These are phyloP conservation scores for Tetragnatha versicolor DNA, from an alignment of 1,140 invertebrate genomes.

Conservation along the genomic window DNA sequence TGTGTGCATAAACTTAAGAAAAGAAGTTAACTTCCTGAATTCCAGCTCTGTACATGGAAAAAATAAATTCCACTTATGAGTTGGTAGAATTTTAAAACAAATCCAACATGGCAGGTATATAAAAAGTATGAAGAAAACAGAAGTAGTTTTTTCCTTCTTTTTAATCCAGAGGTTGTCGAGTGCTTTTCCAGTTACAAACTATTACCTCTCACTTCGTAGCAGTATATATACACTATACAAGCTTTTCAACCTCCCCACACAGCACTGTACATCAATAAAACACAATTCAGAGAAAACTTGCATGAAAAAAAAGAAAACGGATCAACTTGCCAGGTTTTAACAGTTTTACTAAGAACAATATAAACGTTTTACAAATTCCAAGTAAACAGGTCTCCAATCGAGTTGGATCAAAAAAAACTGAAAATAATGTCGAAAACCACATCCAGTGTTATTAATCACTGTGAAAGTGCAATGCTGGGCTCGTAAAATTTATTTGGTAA, in stretches of 20 bases:
- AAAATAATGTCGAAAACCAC: too few species aligned
- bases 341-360: too few species aligned
- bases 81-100: background rate
- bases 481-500: background rate
- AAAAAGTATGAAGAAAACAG: background rate
- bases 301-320: too few species aligned
- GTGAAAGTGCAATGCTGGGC: background rate
- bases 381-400: too few species aligned
- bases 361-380: too few species aligned
- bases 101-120: background rate
- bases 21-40: background rate
- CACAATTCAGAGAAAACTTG: background rate
- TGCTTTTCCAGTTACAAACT: slow-evolving; percentile 38
- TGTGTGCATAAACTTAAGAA: slow-evolving; percentile 7
- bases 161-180: slow-evolving; percentile 27
- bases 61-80: background rate
- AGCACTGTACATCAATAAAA: slow-evolving; percentile 34
- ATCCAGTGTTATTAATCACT: background rate
- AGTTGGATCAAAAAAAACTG: too few species aligned
- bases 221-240: slow-evolving; percentile 47
- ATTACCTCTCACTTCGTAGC: slow-evolving; percentile 20
- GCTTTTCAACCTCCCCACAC: background rate
- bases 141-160: background rate
- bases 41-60: background rate
- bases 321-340: too few species aligned